Percentiles rank a stretch among this genome's conserved stretches.
Conservation (phyloP, 2,113 vertebrate species). For the Pygoscelis antarcticus region DNA sequence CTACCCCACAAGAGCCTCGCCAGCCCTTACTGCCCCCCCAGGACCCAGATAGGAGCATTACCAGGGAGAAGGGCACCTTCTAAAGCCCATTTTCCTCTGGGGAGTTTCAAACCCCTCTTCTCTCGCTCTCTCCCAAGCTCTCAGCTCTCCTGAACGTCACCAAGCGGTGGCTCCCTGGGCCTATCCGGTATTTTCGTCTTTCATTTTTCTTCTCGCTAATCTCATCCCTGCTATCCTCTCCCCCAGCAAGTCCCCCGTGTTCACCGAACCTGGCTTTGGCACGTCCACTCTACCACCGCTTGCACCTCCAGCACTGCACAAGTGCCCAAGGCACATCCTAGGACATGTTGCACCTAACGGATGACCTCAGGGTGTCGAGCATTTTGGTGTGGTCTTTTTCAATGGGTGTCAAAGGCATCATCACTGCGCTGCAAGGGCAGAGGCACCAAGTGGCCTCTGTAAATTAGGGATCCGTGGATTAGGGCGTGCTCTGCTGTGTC, state of each 20-base stretch:
- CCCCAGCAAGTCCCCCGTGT: fast-evolving
- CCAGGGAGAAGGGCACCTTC: not conserved
- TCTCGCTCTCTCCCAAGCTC: constrained; percentile 47
- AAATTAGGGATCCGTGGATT: not conserved
- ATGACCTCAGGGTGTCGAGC: not conserved
- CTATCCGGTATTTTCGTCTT: not conserved
- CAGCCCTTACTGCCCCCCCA: not conserved
- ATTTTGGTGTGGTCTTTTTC: not conserved
- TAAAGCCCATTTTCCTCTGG: not conserved
- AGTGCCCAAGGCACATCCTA: not conserved
- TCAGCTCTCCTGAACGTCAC: not conserved
- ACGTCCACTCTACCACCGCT: not conserved
- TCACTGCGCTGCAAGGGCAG: not conserved
- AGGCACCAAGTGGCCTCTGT: not conserved
- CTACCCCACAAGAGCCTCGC: not conserved
- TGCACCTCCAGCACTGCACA: not conserved
- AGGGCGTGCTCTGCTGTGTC: not conserved
- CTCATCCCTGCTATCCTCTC: not conserved
- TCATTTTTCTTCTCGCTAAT: not conserved
- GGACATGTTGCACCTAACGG: fast-evolving
- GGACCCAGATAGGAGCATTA: not conserved
- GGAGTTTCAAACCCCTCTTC: not conserved
- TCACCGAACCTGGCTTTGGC: not conserved
- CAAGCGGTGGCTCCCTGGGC: not conserved
- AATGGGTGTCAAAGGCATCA: not conserved